These are phyloP conservation scores for Linurgus olivaceus DNA, from an alignment of 2,797 vertebrate genomes.

Conservation along the genomic window DNA sequence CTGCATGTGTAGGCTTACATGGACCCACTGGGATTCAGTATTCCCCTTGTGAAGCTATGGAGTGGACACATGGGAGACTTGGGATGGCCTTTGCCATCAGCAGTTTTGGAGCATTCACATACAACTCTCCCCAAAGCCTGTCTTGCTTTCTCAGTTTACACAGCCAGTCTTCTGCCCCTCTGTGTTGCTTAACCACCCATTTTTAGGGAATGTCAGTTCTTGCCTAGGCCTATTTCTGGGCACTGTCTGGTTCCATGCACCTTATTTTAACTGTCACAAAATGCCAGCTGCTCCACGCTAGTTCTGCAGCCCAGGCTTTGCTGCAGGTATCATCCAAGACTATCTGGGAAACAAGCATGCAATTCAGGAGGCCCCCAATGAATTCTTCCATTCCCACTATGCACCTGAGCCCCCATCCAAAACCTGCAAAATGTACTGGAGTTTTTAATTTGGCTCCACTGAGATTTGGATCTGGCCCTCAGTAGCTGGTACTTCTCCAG, in stretches of 20 bases:
- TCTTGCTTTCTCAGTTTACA: neutral
- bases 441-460: neutral
- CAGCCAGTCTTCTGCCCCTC: neutral
- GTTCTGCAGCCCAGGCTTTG: neutral
- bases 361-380: neutral
- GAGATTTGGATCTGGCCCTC: slow-evolving; percentile 28
- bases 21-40: neutral
- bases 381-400: slow-evolving; percentile 8
- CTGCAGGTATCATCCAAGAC: neutral
- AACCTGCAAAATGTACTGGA: neutral
- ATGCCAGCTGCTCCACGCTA: neutral
- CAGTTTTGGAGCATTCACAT: neutral
- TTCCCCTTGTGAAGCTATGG: neutral
- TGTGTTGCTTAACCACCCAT: neutral
- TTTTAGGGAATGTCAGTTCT: neutral
- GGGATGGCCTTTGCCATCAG: neutral
- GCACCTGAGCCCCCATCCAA: slow-evolving; percentile 35
- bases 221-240: neutral
- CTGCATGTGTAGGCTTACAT: neutral
- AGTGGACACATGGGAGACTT: fast-evolving
- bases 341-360: neutral
- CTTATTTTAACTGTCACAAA: neutral
- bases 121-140: neutral
- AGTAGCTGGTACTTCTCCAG: slow-evolving; percentile 31
- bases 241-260: neutral